Evolutionary conservation across 2,113 vertebrate genomes (phyloP).

Genomic region (Proterorhinus semilunaris): DNA sequence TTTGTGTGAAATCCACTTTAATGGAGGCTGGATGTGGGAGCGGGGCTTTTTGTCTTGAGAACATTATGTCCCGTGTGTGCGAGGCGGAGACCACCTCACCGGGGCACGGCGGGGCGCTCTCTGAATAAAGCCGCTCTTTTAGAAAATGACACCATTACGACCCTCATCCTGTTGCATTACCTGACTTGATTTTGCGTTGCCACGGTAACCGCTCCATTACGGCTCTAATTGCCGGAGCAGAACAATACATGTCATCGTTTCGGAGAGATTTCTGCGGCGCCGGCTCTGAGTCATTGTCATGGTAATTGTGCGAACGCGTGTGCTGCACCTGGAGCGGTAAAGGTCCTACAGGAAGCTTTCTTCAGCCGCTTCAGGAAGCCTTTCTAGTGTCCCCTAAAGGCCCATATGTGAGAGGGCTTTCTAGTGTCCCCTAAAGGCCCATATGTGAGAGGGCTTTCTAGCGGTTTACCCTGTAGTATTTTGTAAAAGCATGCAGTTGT

Average conservation of each 20-base stretch:
- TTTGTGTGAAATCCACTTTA: background rate
- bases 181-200: conserved; percentile 52
- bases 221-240: conserved; percentile 50
- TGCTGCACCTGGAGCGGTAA: conserved; percentile 28
- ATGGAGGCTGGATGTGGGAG: background rate
- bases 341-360: too few relatives aligned
- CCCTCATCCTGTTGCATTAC: conserved; percentile 39
- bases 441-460: too few relatives aligned
- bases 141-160: conserved; percentile 40
- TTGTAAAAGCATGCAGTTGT: too few relatives aligned
- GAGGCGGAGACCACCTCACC: conserved; percentile 14
- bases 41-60: background rate
- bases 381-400: too few relatives aligned
- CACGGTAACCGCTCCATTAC: conserved; percentile 64
- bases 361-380: too few relatives aligned
- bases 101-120: background rate
- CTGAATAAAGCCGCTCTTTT: conserved; percentile 33
- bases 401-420: too few relatives aligned
- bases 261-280: conserved; percentile 53
- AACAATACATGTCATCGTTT: conserved; percentile 64
- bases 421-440: too few relatives aligned
- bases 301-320: conserved; percentile 60
- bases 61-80: conserved; percentile 8
- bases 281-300: conserved; percentile 45
- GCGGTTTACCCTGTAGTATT: too few relatives aligned